phyloP scores from a whole-genome alignment of 2,113 vertebrate genomes.

The Catagonus wagneri region DNA sequence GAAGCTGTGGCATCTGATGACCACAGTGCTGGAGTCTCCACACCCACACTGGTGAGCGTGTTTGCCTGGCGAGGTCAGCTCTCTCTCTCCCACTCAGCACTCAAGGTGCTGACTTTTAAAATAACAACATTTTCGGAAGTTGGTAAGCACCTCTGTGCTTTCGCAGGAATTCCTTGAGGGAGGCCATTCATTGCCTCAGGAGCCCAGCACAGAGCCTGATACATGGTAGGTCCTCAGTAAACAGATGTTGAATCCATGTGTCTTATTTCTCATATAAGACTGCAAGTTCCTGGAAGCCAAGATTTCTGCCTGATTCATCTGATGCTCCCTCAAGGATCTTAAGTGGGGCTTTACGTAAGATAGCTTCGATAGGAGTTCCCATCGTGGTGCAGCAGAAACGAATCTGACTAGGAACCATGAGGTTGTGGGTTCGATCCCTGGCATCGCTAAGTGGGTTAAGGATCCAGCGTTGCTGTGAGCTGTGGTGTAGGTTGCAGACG shows the following conservation, averaged over 20 bases:
- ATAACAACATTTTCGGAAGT: not conserved
- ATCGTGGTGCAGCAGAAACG: no score
- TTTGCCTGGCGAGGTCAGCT: not conserved
- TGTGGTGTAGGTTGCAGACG: no score
- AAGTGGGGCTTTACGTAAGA: not conserved
- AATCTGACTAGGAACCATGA: no score
- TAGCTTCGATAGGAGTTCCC: not conserved
- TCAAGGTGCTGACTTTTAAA: not conserved
- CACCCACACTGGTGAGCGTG: not conserved
- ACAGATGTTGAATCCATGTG: not conserved
- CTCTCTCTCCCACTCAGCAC: not conserved
- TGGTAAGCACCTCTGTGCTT: not conserved
- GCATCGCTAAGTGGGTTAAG: no score
- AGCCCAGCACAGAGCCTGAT: not conserved
- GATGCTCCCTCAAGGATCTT: not conserved
- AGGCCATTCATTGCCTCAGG: not conserved
- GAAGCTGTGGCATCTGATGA: not conserved
- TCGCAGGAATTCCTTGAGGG: not conserved
- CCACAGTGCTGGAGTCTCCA: not conserved
- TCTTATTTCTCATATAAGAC: not conserved
- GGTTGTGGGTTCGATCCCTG: no score
- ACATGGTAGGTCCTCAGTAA: not conserved
- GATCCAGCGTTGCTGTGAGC: no score
- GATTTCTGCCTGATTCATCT: not conserved
- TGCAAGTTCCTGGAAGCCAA: not conserved